A percentile compares a stretch with the other conserved stretches of the same genome.
Evolutionary conservation across 2,797 vertebrate species (phyloP).

Genomic region (Enteromius radiatus): DNA sequence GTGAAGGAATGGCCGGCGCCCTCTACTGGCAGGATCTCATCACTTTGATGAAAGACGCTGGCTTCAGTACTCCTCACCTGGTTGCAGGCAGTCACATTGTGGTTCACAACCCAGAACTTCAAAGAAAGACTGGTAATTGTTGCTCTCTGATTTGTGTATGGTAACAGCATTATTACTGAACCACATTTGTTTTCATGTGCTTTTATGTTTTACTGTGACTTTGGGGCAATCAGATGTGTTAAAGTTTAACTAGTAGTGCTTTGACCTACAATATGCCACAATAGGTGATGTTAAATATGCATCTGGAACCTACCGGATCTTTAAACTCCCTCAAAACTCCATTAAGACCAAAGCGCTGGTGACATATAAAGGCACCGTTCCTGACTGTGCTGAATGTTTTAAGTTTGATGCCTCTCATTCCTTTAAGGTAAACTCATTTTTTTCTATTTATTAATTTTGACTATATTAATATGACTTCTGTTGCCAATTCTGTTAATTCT

Average conservation of each 20-base stretch:
- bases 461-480: neutral
- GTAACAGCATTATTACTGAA: neutral
- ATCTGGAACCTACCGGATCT: conserved; percentile 79
- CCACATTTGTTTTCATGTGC: neutral
- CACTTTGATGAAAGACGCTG: conserved; percentile 69
- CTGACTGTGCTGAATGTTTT: conserved; percentile 69
- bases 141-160: neutral
- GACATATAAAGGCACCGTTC: conserved; percentile 74
- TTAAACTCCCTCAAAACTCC: conserved; percentile 71
- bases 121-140: conserved; percentile 72
- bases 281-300: conserved; percentile 75
- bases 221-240: neutral
- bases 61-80: conserved; percentile 75
- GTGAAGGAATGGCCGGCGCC: conserved; percentile 78
- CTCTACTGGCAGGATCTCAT: conserved; percentile 78
- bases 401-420: conserved; percentile 73
- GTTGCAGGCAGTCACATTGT: conserved; percentile 71
- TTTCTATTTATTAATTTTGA: neutral
- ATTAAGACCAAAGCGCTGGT: conserved; percentile 60
- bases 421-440: conserved; percentile 72
- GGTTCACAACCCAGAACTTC: conserved; percentile 72
- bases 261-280: neutral
- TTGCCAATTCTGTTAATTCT: conserved; percentile 11
- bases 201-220: neutral
- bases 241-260: neutral